These are phyloP conservation scores for Listrodromus nycthemerus DNA, from an alignment of 2,888 invertebrate species.

Conservation along the genomic window DNA sequence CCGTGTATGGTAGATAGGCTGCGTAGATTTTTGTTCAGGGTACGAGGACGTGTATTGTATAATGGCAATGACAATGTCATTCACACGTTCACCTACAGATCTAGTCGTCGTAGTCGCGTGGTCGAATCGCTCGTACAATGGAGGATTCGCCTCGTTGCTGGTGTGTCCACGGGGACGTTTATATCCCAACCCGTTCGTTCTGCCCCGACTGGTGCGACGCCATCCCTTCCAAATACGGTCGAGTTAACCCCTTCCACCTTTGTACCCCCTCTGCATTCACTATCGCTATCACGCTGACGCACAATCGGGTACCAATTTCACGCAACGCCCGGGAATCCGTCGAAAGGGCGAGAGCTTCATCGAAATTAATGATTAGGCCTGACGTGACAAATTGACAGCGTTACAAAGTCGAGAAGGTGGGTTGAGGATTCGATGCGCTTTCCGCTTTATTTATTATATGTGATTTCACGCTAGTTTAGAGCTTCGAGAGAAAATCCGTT, in stretches of 20 bases:
- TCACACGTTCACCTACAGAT: slow-evolving; percentile 26
- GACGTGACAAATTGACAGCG: slow-evolving; percentile 56
- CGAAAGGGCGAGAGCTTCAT: slow-evolving; percentile 37
- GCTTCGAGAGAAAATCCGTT: background rate
- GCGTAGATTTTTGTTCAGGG: background rate
- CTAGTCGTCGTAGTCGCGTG: slow-evolving; percentile 20
- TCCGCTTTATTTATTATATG: background rate
- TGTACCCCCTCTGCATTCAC: slow-evolving; percentile 10
- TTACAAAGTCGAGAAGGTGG: slow-evolving; percentile 26
- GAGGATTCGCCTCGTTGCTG: slow-evolving; percentile 30
- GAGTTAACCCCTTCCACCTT: slow-evolving; percentile 36
- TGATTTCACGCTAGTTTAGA: background rate
- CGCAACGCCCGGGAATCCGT: slow-evolving; percentile 24
- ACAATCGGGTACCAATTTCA: slow-evolving; percentile 59
- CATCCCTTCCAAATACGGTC: slow-evolving; percentile 55
- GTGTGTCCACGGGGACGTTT: slow-evolving; percentile 43
- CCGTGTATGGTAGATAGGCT: background rate
- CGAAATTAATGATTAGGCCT: slow-evolving; percentile 58
- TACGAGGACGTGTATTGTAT: background rate
- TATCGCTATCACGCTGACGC: slow-evolving; percentile 27
- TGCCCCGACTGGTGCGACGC: background rate
- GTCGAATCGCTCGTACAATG: slow-evolving; percentile 51
- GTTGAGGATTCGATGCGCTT: background rate
- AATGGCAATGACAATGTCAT: slow-evolving; percentile 43
- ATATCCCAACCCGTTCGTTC: slow-evolving; percentile 32